phyloP scores from a whole-genome alignment of 2,797 vertebrate genomes.

The Tiaroga cobitis region DNA sequence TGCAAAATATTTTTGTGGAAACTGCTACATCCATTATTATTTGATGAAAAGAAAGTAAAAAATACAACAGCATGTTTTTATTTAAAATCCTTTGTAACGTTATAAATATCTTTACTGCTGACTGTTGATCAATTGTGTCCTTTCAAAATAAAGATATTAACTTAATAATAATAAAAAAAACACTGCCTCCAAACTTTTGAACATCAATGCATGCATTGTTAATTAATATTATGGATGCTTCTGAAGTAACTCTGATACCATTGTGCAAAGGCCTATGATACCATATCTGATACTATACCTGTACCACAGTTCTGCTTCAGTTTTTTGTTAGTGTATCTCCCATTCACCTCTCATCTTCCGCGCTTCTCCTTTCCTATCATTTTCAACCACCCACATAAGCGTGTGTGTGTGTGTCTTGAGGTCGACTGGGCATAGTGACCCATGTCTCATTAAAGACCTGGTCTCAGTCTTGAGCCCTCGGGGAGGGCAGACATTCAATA shows the following conservation, averaged over 20 bases:
- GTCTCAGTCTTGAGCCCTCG: slow-evolving; percentile 29
- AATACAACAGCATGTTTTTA: not conserved
- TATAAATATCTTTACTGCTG: not conserved
- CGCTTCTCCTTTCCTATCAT: not conserved
- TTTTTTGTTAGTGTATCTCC: slow-evolving; percentile 31
- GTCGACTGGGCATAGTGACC: slow-evolving; percentile 45
- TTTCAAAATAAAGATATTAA: too few relatives aligned
- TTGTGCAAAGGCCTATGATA: not conserved
- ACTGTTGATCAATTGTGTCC: not conserved
- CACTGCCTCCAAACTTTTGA: too few relatives aligned
- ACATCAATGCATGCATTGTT: not conserved
- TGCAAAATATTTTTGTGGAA: not conserved
- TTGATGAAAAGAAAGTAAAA: not conserved
- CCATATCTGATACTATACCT: not conserved
- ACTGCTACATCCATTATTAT: not conserved
- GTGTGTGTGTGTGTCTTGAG: slow-evolving; percentile 38
- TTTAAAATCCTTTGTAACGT: not conserved
- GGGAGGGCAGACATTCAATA: slow-evolving; percentile 12
- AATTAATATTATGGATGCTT: not conserved
- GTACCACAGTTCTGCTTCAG: slow-evolving; percentile 6
- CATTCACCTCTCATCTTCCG: slow-evolving; percentile 21
- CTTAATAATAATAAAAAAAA: too few relatives aligned
- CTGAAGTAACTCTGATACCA: not conserved
- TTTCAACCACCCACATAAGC: slow-evolving; percentile 34
- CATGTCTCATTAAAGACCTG: slow-evolving; percentile 46